These are phyloP conservation scores for Tenualosa thibaudeaui DNA, from an alignment of 2,797 vertebrate species.

Conservation along the genomic window DNA sequence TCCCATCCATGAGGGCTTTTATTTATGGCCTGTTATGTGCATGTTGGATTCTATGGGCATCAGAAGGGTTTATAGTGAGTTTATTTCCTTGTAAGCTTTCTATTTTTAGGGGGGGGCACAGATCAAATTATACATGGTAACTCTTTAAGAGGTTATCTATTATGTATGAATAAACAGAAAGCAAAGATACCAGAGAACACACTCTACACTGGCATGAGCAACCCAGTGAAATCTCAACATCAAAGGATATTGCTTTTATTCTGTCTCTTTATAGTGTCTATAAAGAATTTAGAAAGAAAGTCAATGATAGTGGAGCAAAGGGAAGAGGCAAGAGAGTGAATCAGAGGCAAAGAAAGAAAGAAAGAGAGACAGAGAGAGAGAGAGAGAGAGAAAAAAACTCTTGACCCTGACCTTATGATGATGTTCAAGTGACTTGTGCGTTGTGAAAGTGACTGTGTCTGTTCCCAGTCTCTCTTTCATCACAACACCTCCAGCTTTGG, in stretches of 20 bases:
- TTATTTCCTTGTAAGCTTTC: constrained; percentile 5
- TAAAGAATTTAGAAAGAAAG: not conserved
- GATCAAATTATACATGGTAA: not conserved
- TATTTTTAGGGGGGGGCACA: not conserved
- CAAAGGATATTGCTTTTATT: not conserved
- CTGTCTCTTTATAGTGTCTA: not conserved
- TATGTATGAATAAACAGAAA: not conserved
- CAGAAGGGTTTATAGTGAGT: not conserved
- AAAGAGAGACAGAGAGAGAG: not conserved
- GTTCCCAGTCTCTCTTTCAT: constrained; percentile 18
- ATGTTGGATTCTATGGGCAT: not conserved
- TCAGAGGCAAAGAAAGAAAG: not conserved
- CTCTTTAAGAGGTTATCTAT: not conserved
- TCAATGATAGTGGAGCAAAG: not conserved
- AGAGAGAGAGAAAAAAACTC: not conserved
- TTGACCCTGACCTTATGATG: not conserved
- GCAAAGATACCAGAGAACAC: not conserved
- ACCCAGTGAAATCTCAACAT: constrained; percentile 1
- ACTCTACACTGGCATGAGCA: not conserved
- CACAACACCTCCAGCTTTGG: constrained; percentile 47
- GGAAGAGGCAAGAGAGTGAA: not conserved
- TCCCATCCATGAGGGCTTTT: constrained; percentile 42
- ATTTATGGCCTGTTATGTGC: not conserved
- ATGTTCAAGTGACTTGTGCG: not conserved
- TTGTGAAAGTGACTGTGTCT: not conserved